Conservation (phyloP, 1,140 invertebrate genomes). For the Drosophila murphyi region DNA sequence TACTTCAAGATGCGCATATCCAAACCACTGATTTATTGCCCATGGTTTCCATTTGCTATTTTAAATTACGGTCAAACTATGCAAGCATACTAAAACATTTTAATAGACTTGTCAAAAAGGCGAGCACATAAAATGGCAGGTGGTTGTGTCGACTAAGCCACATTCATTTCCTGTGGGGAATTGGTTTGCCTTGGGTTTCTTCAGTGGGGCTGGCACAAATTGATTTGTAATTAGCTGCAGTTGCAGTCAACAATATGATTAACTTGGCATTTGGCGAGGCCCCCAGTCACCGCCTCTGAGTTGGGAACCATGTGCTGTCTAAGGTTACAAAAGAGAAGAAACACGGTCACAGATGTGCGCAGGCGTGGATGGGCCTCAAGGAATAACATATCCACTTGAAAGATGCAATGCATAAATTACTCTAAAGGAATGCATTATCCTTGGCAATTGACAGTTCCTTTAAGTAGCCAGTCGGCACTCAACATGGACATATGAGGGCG, state of each 20-base stretch:
- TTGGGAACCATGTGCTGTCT: slow-evolving; percentile 31
- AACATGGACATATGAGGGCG: slow-evolving; percentile 50
- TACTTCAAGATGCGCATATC: slow-evolving; percentile 8
- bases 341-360: slow-evolving; percentile 47
- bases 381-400: slow-evolving; percentile 64
- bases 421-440: slow-evolving; percentile 58
- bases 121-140: slow-evolving; percentile 51
- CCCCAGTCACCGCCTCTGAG: slow-evolving; percentile 14
- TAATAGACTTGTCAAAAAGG: slow-evolving; percentile 55
- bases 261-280: slow-evolving; percentile 53
- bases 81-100: slow-evolving; percentile 45
- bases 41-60: slow-evolving; percentile 34
- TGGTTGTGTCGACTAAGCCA: slow-evolving; percentile 32
- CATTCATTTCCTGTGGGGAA: slow-evolving; percentile 57
- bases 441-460: slow-evolving; percentile 70
- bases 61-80: slow-evolving; percentile 38
- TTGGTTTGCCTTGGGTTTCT: slow-evolving; percentile 47
- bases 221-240: slow-evolving; percentile 82
- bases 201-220: slow-evolving; percentile 65
- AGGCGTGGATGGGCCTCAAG: slow-evolving; percentile 45
- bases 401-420: slow-evolving; percentile 57
- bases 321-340: slow-evolving; percentile 53
- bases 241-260: slow-evolving; percentile 79
- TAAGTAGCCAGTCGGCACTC: slow-evolving; percentile 50
- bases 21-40: slow-evolving; percentile 59